Evolutionary conservation across 2,797 vertebrate genomes (phyloP), one percentile per base, ranked within the genome.

Genomic region (Lagocephalus sceleratus): DNA sequence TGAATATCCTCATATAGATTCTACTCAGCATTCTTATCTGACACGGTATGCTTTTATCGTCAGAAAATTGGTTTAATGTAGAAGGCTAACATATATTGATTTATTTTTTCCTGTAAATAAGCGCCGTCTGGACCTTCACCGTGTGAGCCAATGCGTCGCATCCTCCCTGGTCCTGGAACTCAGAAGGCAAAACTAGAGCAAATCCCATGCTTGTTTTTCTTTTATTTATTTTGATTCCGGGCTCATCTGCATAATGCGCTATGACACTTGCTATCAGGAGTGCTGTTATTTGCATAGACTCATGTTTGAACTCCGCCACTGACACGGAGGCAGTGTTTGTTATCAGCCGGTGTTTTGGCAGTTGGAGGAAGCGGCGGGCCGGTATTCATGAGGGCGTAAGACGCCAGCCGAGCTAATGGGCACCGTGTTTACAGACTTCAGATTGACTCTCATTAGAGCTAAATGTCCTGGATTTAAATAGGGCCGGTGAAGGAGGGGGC

Each of bases 241-340:
- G n/a, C 61, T 83, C 69, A 75, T 88, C 71, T 85, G 56, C 79
- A 81, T 87, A 86, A 89, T 84, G 69, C 72, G 57, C 66, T 51
- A 51, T 80, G 85, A 76, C 84, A 81, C 66, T 75, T 51, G 58
- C 71, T 78, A 81, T 86, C 77, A 84, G 60, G 63, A 56, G 53
- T 46, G 65, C 38, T 5, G 1, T n/a, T 29, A 83, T 86, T 85
- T 84, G 75, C 76, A 84, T 62, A 65, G 74, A 54, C 71, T 73
- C 44, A 5, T 29, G 60, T 80, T 72, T 80, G 67, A 82, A 84
- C 71, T 72, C 66, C 21, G 40, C 43, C 10, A 32, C 52, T 71
- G 76, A 72, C 59, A 35, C 1, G 46, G 53, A 20, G 63, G 66
- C 62, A 2, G 46, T 25, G 77, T 79, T 78, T 71, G 67, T 82